Evolutionary conservation across 2,888 invertebrate species (phyloP).

Genomic region (Caenorhabditis sinica): DNA sequence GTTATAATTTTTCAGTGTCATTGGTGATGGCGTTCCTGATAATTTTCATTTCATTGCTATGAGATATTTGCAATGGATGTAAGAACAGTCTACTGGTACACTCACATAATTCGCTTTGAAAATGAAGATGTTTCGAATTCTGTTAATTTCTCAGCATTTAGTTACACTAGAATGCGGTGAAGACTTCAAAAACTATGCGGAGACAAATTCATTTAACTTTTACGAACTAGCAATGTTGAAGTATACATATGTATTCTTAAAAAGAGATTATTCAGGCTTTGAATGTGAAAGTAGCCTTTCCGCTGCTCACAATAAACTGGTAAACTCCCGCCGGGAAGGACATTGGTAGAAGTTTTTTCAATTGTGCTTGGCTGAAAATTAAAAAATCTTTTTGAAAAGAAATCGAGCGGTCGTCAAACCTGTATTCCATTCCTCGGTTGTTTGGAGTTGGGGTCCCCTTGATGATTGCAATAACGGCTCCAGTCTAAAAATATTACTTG

Average conservation of each 20-base stretch:
- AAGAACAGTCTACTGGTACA: slow-evolving; percentile 18
- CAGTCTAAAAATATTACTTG: background rate
- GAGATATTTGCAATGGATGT: background rate
- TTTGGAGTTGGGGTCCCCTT: background rate
- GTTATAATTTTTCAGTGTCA: background rate
- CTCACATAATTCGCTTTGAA: background rate
- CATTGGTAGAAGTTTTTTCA: slow-evolving; percentile 1
- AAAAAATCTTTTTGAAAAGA: background rate
- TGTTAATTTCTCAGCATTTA: no score
- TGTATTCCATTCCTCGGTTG: background rate
- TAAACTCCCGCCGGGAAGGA: slow-evolving; percentile 1
- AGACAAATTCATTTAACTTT: no score
- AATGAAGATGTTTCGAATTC: no score
- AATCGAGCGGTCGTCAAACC: background rate
- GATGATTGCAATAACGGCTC: background rate
- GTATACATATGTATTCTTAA: background rate
- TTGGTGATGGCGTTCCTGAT: background rate
- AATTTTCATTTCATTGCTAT: background rate
- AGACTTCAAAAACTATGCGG: no score
- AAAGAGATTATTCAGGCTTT: background rate
- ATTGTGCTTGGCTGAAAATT: slow-evolving; percentile 1
- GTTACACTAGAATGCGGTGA: no score
- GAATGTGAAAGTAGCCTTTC: slow-evolving; percentile 27
- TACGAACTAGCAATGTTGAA: no score
- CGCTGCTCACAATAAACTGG: slow-evolving; percentile 34